phyloP scores from a whole-genome alignment of 2,113 vertebrate genomes.

The Gymnocephalus cernua region DNA sequence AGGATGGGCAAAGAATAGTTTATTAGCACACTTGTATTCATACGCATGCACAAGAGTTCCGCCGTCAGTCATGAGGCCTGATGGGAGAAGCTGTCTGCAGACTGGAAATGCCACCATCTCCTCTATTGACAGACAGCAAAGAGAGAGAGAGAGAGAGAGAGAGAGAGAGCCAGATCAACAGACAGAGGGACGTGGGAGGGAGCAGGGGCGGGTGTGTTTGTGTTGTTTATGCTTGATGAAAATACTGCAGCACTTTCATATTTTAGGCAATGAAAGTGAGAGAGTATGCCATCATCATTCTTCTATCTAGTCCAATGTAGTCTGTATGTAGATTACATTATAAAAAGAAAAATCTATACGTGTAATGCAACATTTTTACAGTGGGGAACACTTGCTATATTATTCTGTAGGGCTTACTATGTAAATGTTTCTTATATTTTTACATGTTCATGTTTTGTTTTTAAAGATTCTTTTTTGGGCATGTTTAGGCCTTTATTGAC shows the following conservation, averaged over 20 bases:
- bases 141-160: too few relatives aligned
- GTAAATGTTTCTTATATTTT: too few relatives aligned
- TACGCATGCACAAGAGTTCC: constrained; percentile 59
- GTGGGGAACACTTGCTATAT: not conserved
- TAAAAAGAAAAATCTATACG: not conserved
- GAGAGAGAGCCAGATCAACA: constrained; percentile 37
- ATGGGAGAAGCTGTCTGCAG: constrained; percentile 72
- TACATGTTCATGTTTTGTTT: not conserved
- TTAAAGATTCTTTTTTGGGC: too few relatives aligned
- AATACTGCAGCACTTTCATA: not conserved
- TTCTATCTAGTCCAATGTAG: not conserved
- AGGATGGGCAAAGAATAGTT: constrained; percentile 61
- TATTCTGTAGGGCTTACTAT: not conserved
- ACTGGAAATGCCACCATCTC: constrained; percentile 65
- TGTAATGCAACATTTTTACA: not conserved
- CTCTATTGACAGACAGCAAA: constrained; percentile 59
- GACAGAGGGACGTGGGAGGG: constrained; percentile 42
- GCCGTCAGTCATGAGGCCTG: constrained; percentile 62
- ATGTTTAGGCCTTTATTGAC: too few relatives aligned
- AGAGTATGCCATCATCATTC: not conserved
- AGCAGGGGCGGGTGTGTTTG: constrained; percentile 12
- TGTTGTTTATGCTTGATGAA: constrained; percentile 31
- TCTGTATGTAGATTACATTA: not conserved
- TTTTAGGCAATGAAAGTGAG: constrained; percentile 20
- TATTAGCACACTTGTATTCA: constrained; percentile 60